Percentiles rank a stretch among this genome's conserved stretches.
Evolutionary conservation across 2,113 vertebrate genomes (phyloP).

Genomic region (Grammomys dolichurus): DNA sequence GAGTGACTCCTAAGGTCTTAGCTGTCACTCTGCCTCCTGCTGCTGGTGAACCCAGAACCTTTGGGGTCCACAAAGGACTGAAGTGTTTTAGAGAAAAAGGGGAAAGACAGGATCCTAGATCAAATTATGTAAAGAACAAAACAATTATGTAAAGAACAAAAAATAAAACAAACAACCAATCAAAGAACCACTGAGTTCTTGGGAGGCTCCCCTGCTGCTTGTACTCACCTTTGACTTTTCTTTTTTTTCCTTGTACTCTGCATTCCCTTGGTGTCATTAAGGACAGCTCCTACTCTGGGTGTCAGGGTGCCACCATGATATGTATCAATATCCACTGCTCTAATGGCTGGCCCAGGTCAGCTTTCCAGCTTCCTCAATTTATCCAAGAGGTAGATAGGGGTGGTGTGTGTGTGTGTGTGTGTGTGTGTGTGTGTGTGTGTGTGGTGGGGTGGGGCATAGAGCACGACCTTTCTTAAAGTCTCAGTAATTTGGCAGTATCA

Average conservation of each 20-base stretch:
- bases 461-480: not conserved
- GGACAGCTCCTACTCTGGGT: not conserved
- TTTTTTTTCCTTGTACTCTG: not conserved
- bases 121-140: not conserved
- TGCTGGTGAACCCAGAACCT: not conserved
- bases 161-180: not conserved
- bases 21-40: not conserved
- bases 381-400: not conserved
- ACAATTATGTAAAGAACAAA: not conserved
- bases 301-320: not conserved
- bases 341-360: not conserved
- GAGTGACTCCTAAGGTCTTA: not conserved
- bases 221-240: not conserved
- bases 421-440: not conserved
- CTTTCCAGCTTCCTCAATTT: not conserved
- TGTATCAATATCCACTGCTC: not conserved
- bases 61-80: not conserved
- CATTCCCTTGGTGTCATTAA: not conserved
- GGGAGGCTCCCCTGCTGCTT: not conserved
- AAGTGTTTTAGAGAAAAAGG: slow-evolving; percentile 13
- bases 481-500: not conserved
- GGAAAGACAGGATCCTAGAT: not conserved
- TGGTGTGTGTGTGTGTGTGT: not conserved
- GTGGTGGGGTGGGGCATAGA: not conserved
- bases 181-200: not conserved